A percentile compares a stretch with the other conserved stretches of the same genome.
These are phyloP conservation scores for Oncorhynchus gorbuscha DNA, from an alignment of 2,113 vertebrate species.

Conservation along the genomic window DNA sequence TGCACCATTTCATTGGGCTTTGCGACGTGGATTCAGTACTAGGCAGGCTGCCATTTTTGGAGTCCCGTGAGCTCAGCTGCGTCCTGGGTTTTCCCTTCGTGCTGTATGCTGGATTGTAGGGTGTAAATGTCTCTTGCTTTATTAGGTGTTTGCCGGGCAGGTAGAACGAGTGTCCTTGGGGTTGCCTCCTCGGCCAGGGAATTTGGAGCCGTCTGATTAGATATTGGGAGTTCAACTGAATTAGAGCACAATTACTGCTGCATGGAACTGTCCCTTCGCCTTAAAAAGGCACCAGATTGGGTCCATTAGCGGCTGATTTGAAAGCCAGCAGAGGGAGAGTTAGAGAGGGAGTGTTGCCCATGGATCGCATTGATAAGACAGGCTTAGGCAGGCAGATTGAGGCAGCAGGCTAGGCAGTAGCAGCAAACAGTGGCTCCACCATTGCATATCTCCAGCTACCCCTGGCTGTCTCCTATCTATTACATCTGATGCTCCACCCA, in stretches of 20 bases:
- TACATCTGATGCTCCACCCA: no score
- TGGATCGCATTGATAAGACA: no score
- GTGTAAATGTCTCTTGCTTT: slow-evolving; percentile 47
- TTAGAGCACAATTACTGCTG: slow-evolving; percentile 61
- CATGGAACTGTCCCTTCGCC: slow-evolving; percentile 51
- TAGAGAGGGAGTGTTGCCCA: slow-evolving; percentile 5
- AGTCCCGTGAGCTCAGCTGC: background rate
- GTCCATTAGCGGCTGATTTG: background rate
- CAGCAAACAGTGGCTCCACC: no score
- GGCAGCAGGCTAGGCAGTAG: no score
- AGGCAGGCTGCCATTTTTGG: slow-evolving; percentile 48
- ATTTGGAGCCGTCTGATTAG: slow-evolving; percentile 62
- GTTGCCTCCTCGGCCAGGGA: slow-evolving; percentile 36
- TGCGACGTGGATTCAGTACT: slow-evolving; percentile 19
- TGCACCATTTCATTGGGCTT: slow-evolving; percentile 39
- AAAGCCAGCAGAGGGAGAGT: slow-evolving; percentile 23
- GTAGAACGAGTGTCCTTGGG: slow-evolving; percentile 57
- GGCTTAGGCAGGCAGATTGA: no score
- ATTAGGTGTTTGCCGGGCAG: slow-evolving; percentile 52
- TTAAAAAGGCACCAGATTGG: slow-evolving; percentile 26
- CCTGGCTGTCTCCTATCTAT: no score
- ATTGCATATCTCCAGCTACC: no score
- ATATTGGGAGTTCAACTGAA: slow-evolving; percentile 63
- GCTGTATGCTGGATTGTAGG: background rate
- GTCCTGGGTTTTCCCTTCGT: background rate